phyloP scores from a whole-genome alignment of 2,113 vertebrate genomes.

The Psophia crepitans region DNA sequence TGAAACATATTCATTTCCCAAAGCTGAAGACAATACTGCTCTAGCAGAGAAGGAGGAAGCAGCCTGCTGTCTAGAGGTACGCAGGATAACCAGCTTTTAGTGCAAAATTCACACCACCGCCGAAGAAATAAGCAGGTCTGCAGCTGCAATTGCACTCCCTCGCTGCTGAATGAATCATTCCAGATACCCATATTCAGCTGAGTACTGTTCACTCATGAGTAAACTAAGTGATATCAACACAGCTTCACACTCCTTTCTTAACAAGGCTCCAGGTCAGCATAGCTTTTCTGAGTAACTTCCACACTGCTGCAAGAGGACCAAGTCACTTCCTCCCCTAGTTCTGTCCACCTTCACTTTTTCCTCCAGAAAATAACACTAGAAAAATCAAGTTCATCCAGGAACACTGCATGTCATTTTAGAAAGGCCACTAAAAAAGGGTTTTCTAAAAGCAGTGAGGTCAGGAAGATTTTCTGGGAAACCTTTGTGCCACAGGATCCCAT shows the following conservation, averaged over 20 bases:
- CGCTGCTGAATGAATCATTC: background rate
- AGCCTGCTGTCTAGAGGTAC: background rate
- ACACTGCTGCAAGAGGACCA: background rate
- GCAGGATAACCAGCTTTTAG: rapidly evolving
- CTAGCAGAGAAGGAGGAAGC: background rate
- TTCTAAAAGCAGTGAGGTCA: background rate
- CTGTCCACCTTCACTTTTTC: background rate
- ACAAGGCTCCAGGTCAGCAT: background rate
- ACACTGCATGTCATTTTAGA: background rate
- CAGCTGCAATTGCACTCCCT: background rate
- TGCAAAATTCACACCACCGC: background rate
- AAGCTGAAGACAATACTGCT: background rate
- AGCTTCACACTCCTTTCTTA: background rate
- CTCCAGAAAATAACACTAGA: background rate
- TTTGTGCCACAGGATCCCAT: background rate
- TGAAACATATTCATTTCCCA: background rate
- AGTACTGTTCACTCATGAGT: background rate
- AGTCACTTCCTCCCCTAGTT: background rate
- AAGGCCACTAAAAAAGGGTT: background rate
- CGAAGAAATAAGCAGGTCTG: background rate
- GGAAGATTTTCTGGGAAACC: background rate
- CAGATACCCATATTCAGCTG: background rate
- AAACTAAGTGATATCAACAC: background rate
- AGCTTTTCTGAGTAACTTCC: background rate
- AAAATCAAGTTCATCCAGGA: background rate